Evolutionary conservation across 1,140 invertebrate genomes (phyloP), one percentile per base, ranked within the genome.

Genomic region (Battus philenor): DNA sequence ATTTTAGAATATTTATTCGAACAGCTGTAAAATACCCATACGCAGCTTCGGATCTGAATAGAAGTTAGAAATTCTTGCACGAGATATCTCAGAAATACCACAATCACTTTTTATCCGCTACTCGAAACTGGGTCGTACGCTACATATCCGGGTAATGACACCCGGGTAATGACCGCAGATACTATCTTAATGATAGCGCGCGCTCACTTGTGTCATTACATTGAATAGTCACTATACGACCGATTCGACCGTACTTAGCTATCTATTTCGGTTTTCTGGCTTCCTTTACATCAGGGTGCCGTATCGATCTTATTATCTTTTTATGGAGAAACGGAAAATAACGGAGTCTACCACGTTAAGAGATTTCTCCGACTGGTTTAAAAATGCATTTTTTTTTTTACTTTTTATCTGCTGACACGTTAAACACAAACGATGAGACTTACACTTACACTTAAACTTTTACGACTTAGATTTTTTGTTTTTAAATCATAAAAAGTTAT

Each of bases 111-210:
- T 41, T 41, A 41, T 41, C 38, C 22, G 1, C 7, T 24, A 41
- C 24, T 41, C 38, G 38, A 17, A 41, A 41, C 22, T 41, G 17
- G 50, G 46, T 39, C 57, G 44, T 47, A 47, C 8, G 29, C 44
- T 43, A 36, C 48, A 51, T 49, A 53, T 48, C 38, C 51, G 18
- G 32, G 46, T 76, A 70, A 72, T 68, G 64, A 59, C 44, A 47
- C 24, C 46, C 44, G 43, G 50, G 58, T 67, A 70, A 70, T 70
- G 68, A 71, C 49, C 38, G 44, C 4, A 47, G 72, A 76, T 76
- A 76, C 2, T 31, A 76, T 76, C 72, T 72, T 67, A 76, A 76
- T 73, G 68, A 72, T 59, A 62, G 53, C 34, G 49, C 30, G 44
- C 54, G 56, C 50, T 53, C 60, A 44, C 39, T 59, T 54, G 52